These are phyloP conservation scores for Linepithema humile DNA, from an alignment of 1,140 invertebrate species.

Conservation along the genomic window DNA sequence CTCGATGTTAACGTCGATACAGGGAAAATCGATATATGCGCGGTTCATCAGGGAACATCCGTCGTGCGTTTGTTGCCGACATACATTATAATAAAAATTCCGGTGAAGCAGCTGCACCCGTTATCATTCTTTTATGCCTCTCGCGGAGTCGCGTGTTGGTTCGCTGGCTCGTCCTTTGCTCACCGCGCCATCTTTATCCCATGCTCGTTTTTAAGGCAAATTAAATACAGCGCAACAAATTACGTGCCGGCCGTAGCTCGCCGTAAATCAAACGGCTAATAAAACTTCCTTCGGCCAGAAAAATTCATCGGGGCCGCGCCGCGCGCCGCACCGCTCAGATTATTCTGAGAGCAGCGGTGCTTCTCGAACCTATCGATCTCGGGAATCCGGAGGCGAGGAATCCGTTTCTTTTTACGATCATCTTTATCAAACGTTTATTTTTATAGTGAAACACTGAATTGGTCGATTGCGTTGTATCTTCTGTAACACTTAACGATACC, in stretches of 20 bases:
- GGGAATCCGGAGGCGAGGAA: not conserved
- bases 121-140: constrained; percentile 74
- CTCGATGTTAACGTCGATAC: not conserved
- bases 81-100: constrained; percentile 77
- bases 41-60: constrained; percentile 48
- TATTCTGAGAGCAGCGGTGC: too few species aligned
- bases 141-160: constrained; percentile 18
- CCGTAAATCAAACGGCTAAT: constrained; percentile 75
- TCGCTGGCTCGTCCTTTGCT: not conserved
- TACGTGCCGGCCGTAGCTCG: constrained; percentile 59
- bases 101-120: constrained; percentile 48
- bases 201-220: constrained; percentile 66
- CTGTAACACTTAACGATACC: not conserved
- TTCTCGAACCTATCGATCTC: not conserved
- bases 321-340: too few species aligned
- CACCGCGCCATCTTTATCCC: not conserved
- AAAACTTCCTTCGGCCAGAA: constrained; percentile 69
- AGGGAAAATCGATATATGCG: too few species aligned
- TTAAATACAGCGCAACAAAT: constrained; percentile 77
- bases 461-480: not conserved
- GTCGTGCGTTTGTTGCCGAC: constrained; percentile 19
- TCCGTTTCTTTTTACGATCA: not conserved
- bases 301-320: constrained; percentile 52
- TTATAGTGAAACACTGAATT: not conserved
- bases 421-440: constrained; percentile 3